Conservation (phyloP, 1,140 invertebrate species). For the Micrasema minimum region DNA sequence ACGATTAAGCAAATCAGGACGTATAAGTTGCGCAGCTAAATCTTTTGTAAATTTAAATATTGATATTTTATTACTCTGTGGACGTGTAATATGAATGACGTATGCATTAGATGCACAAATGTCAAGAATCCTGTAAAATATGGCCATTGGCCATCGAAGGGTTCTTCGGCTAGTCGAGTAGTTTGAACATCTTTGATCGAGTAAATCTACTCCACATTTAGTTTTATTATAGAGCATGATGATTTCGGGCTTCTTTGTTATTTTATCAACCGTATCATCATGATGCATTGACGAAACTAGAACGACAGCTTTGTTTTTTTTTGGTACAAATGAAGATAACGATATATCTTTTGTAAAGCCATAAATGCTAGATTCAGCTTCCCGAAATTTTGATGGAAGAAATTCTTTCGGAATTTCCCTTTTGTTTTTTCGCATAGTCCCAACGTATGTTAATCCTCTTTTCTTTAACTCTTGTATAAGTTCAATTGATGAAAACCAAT, state of each 20-base stretch:
- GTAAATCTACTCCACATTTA: neutral
- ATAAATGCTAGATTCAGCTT: neutral
- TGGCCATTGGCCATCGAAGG: constrained; percentile 55
- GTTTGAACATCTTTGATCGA: constrained; percentile 52
- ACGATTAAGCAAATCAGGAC: too few relatives aligned
- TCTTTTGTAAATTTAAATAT: constrained; percentile 50
- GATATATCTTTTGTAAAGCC: neutral
- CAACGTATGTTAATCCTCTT: constrained; percentile 50
- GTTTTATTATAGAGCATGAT: neutral
- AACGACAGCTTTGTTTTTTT: neutral
- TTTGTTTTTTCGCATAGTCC: constrained; percentile 57
- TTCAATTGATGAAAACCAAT: constrained; percentile 56
- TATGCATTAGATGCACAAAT: constrained; percentile 10
- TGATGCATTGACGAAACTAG: constrained; percentile 4
- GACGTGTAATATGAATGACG: neutral
- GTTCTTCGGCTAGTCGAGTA: constrained; percentile 52
- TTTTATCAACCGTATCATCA: neutral
- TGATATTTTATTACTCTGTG: constrained; percentile 21
- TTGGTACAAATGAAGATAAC: constrained; percentile 1
- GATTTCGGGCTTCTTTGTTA: neutral
- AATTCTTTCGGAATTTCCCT: constrained; percentile 50
- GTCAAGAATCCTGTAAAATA: constrained; percentile 55
- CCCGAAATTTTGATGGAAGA: constrained; percentile 42
- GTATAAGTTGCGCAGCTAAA: too few relatives aligned
- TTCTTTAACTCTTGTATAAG: constrained; percentile 42